These are phyloP conservation scores for Ptychoptera albimana DNA, from an alignment of 2,888 invertebrate species.

Conservation along the genomic window DNA sequence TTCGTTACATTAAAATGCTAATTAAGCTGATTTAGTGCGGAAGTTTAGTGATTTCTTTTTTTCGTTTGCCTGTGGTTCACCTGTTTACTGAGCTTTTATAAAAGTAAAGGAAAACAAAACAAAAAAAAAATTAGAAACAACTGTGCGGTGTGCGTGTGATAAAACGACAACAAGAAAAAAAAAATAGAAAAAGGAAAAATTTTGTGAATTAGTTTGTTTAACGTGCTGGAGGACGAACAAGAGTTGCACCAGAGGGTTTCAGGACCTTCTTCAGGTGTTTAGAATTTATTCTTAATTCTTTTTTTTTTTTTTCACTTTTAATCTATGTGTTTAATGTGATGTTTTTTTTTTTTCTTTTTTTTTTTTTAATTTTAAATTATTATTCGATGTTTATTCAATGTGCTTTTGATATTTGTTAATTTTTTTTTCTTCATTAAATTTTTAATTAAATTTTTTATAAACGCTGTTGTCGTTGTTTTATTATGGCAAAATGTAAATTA, in stretches of 20 bases:
- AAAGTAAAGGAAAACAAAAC: not conserved
- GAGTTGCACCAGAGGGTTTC: conserved; percentile 21
- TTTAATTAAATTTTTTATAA: not conserved
- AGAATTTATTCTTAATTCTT: not conserved
- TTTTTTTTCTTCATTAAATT: not conserved
- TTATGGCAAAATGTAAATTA: not conserved
- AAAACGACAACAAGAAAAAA: conserved; percentile 3
- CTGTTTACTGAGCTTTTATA: not conserved
- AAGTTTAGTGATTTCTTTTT: no score
- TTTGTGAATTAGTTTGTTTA: conserved; percentile 6
- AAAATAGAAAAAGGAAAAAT: conserved; percentile 1
- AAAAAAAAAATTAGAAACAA: conserved; percentile 4
- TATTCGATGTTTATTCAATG: not conserved
- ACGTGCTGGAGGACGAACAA: conserved; percentile 27
- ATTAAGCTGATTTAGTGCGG: no score
- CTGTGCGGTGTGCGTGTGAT: not conserved
- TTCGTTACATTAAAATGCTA: no score
- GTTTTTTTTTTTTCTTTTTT: conserved; percentile 1
- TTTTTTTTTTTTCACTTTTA: not conserved
- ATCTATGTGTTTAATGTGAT: not conserved
- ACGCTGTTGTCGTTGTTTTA: not conserved
- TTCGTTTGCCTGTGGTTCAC: no score
- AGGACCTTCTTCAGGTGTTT: conserved; percentile 26
- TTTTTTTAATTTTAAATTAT: not conserved
- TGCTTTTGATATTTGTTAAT: not conserved